Conservation (phyloP, 2,113 vertebrate genomes). For the Hippopotamus amphibius region DNA sequence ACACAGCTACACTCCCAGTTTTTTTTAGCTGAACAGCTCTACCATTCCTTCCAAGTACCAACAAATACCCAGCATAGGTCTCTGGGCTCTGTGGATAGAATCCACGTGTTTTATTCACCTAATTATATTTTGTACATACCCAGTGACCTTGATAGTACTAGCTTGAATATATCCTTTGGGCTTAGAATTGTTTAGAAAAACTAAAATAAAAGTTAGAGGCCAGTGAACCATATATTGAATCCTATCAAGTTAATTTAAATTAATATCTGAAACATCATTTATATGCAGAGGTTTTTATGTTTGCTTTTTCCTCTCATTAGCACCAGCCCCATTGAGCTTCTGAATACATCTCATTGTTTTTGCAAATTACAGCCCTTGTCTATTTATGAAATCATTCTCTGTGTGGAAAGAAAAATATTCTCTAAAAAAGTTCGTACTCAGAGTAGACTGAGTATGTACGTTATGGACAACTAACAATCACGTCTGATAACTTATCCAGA, state of each 20-base stretch:
- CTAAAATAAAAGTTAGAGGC: not conserved
- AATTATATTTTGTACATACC: not conserved
- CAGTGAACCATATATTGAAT: not conserved
- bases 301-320: not conserved
- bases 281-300: constrained; percentile 1
- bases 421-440: not conserved
- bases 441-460: not conserved
- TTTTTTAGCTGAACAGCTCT: accelerated
- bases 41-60: not conserved
- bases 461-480: not conserved
- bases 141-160: not conserved
- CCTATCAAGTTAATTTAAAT: not conserved
- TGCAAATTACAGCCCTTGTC: constrained; percentile 64
- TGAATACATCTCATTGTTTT: constrained; percentile 44
- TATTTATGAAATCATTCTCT: constrained; percentile 51
- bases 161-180: not conserved
- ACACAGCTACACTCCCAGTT: accelerated
- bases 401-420: not conserved
- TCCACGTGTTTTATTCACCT: not conserved
- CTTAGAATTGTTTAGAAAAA: not conserved
- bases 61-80: no score
- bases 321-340: constrained; percentile 54
- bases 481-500: not conserved
- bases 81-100: not conserved
- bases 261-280: not conserved